Base-by-base conservation (phyloP, 92 coral and sea anemone genomes). In the Siderastrea radians region DNA sequence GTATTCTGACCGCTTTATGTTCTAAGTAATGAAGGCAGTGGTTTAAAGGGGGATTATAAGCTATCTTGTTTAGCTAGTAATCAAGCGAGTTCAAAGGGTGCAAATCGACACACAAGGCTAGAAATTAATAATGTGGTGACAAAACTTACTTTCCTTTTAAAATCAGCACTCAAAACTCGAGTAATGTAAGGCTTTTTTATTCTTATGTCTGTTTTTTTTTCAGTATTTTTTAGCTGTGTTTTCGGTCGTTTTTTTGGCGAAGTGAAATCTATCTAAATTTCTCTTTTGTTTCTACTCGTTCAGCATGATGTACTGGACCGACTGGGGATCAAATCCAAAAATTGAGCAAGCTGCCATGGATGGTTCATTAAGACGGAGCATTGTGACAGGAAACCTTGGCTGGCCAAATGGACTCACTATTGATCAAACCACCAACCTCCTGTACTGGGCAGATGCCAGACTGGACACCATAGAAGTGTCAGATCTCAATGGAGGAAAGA, bases 371-470 rank as follows among this genome's bases (percentile, higher is more conserved):
- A 85, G 96, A 53, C 72, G 43, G 54, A 74, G 46, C 17, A 61
- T 93, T 19, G 74, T 93, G 5, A 84, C 92, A 44, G 50, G 59
- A 3, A 78, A 71, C 72, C 87, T 93, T 15, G 68, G 78, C 19
- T 72, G 83, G 84, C 96, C 96, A 71, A 73, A 73, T 73, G 77
- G 77, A 73, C 60, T 73, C 46, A 73, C 77, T 7, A 64, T 90
- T 43, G 94, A 93, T 68, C 86, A 68, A 57, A 49, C 86, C 38
- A 48, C 92, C 3, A 87, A 86, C 71, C 78, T 43, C 17, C 81
- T 93, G 59, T 91, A 68, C 88, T 93, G 96, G 96, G 83, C 84
- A 16, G 96, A 93, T 79, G 74, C 85, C 46, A 54, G 43, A 55
- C 79, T 69, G 59, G 92, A 88, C 64, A 86, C 81, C 86, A 57